Evolutionary conservation across 2,797 vertebrate genomes (phyloP).

Genomic region (Mareca penelope): DNA sequence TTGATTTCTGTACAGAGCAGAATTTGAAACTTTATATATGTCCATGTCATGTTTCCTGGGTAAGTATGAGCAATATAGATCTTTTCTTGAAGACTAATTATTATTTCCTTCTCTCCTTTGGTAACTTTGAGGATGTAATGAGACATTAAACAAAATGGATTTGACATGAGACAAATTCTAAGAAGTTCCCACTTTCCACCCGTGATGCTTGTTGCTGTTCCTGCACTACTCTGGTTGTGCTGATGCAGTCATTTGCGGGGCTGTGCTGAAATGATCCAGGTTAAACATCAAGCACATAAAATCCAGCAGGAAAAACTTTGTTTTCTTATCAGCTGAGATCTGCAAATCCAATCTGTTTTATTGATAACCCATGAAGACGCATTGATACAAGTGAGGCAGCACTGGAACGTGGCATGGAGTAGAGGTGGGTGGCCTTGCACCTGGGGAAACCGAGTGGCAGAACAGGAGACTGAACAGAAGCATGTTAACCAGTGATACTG

Average conservation of each 20-base stretch:
- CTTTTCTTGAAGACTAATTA: background rate
- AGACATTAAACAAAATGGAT: conserved; percentile 9
- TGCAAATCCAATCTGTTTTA: background rate
- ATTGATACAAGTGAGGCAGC: background rate
- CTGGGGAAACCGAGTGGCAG: background rate
- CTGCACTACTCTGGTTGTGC: background rate
- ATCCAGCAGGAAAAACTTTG: background rate
- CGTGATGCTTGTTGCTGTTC: background rate
- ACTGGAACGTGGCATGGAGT: background rate
- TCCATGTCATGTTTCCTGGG: background rate
- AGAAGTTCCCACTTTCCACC: background rate
- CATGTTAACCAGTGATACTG: background rate
- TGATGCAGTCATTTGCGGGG: background rate
- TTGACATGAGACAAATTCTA: background rate
- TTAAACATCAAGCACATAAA: background rate
- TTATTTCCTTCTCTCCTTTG: background rate
- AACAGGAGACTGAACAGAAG: background rate
- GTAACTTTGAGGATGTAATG: background rate
- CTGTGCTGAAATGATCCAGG: background rate
- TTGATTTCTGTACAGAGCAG: background rate
- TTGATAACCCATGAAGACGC: background rate
- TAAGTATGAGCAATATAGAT: background rate
- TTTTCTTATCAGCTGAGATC: background rate
- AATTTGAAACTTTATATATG: background rate
- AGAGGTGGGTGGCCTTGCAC: background rate